Evolutionary conservation across 1,140 invertebrate species (phyloP).

Genomic region (Hypothenemus hampei): DNA sequence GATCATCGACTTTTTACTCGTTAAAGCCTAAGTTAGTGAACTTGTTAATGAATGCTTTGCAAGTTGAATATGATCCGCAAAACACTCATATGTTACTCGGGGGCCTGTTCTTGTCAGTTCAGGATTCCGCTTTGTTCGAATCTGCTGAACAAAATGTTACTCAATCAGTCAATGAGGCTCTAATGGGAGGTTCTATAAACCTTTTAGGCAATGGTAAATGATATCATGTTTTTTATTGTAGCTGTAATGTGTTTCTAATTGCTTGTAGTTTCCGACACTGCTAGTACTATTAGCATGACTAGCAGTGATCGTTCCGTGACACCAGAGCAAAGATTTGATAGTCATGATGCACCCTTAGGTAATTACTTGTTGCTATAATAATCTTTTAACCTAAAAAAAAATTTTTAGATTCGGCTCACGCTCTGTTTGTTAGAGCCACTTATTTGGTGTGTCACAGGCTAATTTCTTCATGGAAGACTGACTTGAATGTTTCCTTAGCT

Average conservation of each 20-base stretch:
- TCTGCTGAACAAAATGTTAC: constrained; percentile 62
- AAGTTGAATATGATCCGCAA: constrained; percentile 78
- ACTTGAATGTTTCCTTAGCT: constrained; percentile 90
- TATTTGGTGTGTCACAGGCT: constrained; percentile 90
- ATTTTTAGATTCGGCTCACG: constrained; percentile 69
- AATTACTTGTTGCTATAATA: constrained; percentile 32
- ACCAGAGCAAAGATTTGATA: constrained; percentile 33
- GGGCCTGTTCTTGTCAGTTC: constrained; percentile 71
- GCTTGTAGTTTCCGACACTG: constrained; percentile 44
- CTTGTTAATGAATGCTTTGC: constrained; percentile 77
- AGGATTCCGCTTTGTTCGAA: constrained; percentile 76
- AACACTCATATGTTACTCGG: constrained; percentile 89
- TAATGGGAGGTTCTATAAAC: constrained; percentile 60
- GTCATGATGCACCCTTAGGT: constrained; percentile 37
- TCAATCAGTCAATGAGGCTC: constrained; percentile 52
- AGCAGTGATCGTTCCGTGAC: constrained; percentile 40
- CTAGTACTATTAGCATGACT: constrained; percentile 43
- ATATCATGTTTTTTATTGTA: not conserved
- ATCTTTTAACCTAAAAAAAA: too few species aligned
- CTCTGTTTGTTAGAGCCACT: constrained; percentile 83
- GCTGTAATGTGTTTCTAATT: constrained; percentile 17
- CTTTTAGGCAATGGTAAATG: constrained; percentile 65
- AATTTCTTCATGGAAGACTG: constrained; percentile 93
- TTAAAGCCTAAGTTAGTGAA: constrained; percentile 79
- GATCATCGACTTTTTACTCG: constrained; percentile 66